Conservation (phyloP, 2,888 invertebrate species). For the Diadromus collaris region DNA sequence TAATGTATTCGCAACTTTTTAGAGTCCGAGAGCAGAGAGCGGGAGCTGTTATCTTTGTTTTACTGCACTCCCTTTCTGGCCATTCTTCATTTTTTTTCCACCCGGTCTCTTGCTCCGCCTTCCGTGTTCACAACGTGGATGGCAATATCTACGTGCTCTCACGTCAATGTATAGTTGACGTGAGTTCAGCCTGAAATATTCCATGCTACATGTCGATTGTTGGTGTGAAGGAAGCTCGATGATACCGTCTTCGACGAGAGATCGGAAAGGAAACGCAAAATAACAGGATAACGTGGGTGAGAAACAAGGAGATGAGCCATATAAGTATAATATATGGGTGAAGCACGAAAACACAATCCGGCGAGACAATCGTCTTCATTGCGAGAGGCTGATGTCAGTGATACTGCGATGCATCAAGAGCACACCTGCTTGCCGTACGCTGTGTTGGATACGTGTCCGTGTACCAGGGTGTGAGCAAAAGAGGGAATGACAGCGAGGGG, state of each 20-base stretch:
- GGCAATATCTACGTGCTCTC: constrained; percentile 45
- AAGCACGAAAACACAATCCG: not conserved
- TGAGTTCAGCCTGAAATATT: constrained; percentile 6
- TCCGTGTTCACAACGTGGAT: constrained; percentile 13
- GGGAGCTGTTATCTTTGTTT: constrained; percentile 51
- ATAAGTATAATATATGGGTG: constrained; percentile 9
- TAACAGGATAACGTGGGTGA: not conserved
- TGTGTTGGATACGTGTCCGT: constrained; percentile 4
- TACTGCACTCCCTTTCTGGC: constrained; percentile 33
- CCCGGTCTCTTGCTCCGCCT: constrained; percentile 10
- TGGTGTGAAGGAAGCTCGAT: constrained; percentile 13
- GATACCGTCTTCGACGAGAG: constrained; percentile 20
- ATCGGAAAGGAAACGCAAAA: not conserved
- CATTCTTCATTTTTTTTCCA: constrained; percentile 3
- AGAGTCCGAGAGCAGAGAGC: constrained; percentile 43
- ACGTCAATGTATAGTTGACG: constrained; percentile 34
- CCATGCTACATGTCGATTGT: not conserved
- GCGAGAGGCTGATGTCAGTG: not conserved
- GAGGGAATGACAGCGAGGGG: constrained; percentile 34
- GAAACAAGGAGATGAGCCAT: constrained; percentile 7
- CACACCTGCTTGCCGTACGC: constrained; percentile 30
- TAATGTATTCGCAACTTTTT: constrained; percentile 61
- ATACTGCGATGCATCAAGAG: constrained; percentile 16
- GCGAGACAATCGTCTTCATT: constrained; percentile 21
- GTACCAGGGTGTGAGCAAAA: constrained; percentile 7